Evolutionary conservation across 2,113 vertebrate species (phyloP).

Genomic region (Eretmochelys imbricata): DNA sequence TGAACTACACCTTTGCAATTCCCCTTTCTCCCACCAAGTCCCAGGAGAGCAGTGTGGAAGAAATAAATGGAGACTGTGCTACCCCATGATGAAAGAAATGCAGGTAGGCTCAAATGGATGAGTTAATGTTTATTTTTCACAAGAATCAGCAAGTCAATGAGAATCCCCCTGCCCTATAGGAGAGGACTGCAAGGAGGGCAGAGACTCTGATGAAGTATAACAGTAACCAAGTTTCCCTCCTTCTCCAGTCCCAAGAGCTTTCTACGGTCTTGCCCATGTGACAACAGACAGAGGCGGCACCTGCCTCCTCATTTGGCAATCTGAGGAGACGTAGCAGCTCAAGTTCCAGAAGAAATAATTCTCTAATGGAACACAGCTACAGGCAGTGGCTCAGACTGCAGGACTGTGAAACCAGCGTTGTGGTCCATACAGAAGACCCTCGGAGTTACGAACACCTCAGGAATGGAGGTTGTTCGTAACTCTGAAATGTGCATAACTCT

Average conservation of each 20-base stretch:
- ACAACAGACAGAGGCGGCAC: too few species aligned
- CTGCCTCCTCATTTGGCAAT: not conserved
- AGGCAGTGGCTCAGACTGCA: not conserved
- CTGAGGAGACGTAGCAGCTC: not conserved
- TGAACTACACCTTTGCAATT: not conserved
- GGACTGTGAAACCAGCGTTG: not conserved
- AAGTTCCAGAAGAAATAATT: not conserved
- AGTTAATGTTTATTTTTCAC: not conserved
- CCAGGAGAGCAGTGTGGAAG: not conserved
- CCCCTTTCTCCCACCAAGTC: not conserved
- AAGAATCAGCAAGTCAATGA: not conserved
- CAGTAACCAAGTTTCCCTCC: not conserved
- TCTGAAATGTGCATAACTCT: too few species aligned
- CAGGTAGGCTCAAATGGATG: not conserved
- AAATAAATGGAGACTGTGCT: not conserved
- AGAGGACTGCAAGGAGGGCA: not conserved
- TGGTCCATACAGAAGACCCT: not conserved
- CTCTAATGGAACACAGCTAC: not conserved
- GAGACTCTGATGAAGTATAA: not conserved
- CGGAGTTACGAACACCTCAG: too few species aligned
- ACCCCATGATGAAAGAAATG: not conserved
- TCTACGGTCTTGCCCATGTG: not conserved
- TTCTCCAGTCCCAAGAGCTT: not conserved
- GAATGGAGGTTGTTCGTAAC: too few species aligned
- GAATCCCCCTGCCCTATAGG: not conserved